Conservation (phyloP, 1,140 invertebrate species). For the Rhyzopertha dominica region DNA sequence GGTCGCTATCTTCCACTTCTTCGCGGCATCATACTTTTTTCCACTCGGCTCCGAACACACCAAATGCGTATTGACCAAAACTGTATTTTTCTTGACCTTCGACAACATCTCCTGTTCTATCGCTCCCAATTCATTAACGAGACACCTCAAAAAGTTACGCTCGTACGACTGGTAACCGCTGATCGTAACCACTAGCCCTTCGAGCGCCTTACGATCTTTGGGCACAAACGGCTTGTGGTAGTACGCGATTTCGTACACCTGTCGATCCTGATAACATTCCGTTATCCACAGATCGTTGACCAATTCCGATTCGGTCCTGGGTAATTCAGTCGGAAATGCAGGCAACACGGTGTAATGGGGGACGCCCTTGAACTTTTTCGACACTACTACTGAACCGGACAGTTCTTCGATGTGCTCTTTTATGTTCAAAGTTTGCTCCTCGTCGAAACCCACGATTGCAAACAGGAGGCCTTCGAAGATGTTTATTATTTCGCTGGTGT, state of each 20-base stretch:
- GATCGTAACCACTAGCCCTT: conserved; percentile 68
- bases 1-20: conserved; percentile 77
- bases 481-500: no score
- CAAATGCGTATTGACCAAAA: conserved; percentile 67
- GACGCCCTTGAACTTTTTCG: conserved; percentile 45
- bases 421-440: conserved; percentile 39
- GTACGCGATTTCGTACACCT: conserved; percentile 54
- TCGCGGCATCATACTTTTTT: conserved; percentile 76
- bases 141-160: conserved; percentile 61
- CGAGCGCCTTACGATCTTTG: conserved; percentile 53
- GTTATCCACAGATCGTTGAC: conserved; percentile 57
- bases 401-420: conserved; percentile 23
- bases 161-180: conserved; percentile 69
- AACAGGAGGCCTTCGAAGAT: conserved; percentile 47
- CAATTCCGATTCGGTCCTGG: conserved; percentile 42
- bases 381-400: no score
- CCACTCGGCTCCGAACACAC: conserved; percentile 67
- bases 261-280: conserved; percentile 57
- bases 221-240: conserved; percentile 59
- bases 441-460: conserved; percentile 45
- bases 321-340: conserved; percentile 32
- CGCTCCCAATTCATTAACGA: conserved; percentile 68
- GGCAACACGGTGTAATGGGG: conserved; percentile 58
- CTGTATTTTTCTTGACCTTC: conserved; percentile 47
- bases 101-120: conserved; percentile 62